Evolutionary conservation across 1,140 invertebrate genomes (phyloP).

Genomic region (Procambarus virginalis): DNA sequence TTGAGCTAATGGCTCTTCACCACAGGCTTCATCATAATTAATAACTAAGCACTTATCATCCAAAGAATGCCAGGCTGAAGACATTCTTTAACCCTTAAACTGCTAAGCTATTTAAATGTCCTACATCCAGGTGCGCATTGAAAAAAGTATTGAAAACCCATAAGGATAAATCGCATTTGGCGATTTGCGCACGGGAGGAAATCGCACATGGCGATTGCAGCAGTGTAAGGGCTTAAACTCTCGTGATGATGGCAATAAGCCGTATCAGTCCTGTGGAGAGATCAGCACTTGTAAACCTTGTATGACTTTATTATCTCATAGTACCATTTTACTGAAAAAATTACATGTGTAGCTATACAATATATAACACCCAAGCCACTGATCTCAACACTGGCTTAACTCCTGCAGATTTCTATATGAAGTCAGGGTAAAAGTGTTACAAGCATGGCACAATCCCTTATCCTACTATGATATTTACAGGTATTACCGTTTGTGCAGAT

Average conservation of each 20-base stretch:
- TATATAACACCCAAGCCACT: constrained; percentile 21
- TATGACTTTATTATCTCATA: neutral
- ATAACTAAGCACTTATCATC: constrained; percentile 44
- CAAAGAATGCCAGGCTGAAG: constrained; percentile 15
- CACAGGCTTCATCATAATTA: constrained; percentile 33
- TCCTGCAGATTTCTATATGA: constrained; percentile 12
- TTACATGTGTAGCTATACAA: constrained; percentile 10
- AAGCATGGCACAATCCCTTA: constrained; percentile 43
- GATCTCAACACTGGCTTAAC: constrained; percentile 42
- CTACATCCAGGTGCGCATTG: too few species aligned
- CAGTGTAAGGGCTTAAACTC: neutral
- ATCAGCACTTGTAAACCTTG: constrained; percentile 13
- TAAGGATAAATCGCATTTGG: too few species aligned
- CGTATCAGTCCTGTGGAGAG: constrained; percentile 31
- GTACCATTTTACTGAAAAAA: neutral
- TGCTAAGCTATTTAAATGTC: too few species aligned
- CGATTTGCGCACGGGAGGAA: too few species aligned
- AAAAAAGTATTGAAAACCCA: too few species aligned
- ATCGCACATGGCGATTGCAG: too few species aligned
- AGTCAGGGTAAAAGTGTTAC: constrained; percentile 33
- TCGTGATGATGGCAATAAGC: constrained; percentile 30
- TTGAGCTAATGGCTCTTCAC: constrained; percentile 54
- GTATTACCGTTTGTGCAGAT: constrained; percentile 66
- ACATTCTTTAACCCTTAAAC: neutral
- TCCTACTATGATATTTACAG: constrained; percentile 54